Conservation (phyloP, 2,113 vertebrate species). For the Trematocara unimaculatum region DNA sequence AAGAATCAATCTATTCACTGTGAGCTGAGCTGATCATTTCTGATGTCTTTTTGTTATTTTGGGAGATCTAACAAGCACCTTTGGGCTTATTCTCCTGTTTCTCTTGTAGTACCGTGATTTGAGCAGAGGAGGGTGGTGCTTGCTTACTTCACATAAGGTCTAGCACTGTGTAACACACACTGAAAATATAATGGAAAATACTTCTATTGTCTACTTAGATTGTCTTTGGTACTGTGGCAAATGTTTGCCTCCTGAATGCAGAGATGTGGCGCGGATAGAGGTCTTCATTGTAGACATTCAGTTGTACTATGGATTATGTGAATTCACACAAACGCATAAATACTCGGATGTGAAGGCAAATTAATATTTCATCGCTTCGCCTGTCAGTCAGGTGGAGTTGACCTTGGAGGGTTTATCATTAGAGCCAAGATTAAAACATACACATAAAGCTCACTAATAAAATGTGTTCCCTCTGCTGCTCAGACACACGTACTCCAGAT, state of each 20-base stretch:
- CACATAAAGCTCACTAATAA: background rate
- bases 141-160: background rate
- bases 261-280: background rate
- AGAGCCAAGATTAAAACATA: background rate
- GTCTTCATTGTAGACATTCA: background rate
- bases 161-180: background rate
- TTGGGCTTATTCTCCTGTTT: background rate
- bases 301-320: background rate
- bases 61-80: background rate
- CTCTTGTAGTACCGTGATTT: constrained; percentile 20
- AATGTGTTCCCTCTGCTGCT: background rate
- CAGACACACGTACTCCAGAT: background rate
- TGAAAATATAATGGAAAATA: background rate
- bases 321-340: background rate
- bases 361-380: constrained; percentile 8
- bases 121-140: constrained; percentile 39
- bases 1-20: background rate
- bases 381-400: background rate
- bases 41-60: background rate
- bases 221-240: background rate
- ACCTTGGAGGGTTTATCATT: background rate
- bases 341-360: background rate
- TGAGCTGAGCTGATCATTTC: background rate
- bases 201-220: background rate
- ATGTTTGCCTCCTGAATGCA: background rate